phyloP scores from a whole-genome alignment of 2,888 invertebrate genomes.

The Zygothrica quintamaculata region DNA sequence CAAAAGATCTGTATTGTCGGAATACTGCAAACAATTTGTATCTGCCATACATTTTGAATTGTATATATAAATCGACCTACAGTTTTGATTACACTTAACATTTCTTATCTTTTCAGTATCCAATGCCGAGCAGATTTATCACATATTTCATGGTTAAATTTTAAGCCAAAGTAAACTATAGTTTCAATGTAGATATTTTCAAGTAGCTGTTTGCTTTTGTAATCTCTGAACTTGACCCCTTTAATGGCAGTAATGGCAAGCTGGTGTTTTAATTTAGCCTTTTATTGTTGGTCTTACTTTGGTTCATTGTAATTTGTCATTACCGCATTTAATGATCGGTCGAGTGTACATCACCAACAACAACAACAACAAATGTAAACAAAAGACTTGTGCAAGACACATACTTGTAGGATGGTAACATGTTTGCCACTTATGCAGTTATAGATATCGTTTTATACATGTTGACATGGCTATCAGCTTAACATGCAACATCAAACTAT shows the following conservation, averaged over 20 bases:
- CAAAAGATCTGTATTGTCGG: too few species aligned
- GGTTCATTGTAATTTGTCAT: conserved; percentile 45
- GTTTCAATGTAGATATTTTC: conserved; percentile 24
- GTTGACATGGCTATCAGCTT: conserved; percentile 19
- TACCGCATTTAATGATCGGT: conserved; percentile 36
- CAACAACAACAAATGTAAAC: conserved; percentile 46
- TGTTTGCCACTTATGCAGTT: conserved; percentile 8
- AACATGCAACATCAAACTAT: conserved; percentile 26
- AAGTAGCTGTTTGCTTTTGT: conserved; percentile 28
- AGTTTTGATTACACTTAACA: conserved; percentile 4
- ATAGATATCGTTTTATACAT: conserved; percentile 13
- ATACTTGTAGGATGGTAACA: conserved; percentile 50
- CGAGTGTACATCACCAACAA: conserved; percentile 28
- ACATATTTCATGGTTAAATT: conserved; percentile 37
- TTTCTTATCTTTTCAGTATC: conserved; percentile 22
- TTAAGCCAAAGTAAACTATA: conserved; percentile 14
- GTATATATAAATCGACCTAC: conserved; percentile 31
- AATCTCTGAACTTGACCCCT: conserved; percentile 69
- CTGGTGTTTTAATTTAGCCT: conserved; percentile 15
- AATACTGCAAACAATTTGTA: too few species aligned
- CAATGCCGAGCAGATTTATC: conserved; percentile 24
- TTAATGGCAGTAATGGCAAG: conserved; percentile 37
- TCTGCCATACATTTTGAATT: too few species aligned
- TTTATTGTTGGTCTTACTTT: conserved; percentile 19
- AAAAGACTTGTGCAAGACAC: conserved; percentile 69